Evolutionary conservation across 37 sponge, comb jelly and placozoan species (phyloP), one percentile per base, ranked within the genome.

Genomic region (Theonella swinhoei): DNA sequence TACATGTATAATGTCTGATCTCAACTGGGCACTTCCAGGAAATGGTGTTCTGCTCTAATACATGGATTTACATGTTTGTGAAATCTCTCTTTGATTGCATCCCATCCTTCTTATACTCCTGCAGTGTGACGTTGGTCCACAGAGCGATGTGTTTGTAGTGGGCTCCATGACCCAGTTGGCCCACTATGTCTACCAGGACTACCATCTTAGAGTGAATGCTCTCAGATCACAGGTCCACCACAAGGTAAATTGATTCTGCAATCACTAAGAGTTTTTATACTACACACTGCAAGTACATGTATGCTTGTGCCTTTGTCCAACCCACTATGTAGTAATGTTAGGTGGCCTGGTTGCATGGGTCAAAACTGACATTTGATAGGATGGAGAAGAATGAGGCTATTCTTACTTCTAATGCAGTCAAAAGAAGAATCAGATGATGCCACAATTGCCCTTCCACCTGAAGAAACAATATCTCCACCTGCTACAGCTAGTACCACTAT

Each of bases 161-260:
- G 64, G 63, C 5, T 76, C 64, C 63, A 95, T 95, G 95, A 64
- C 89, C 0, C 87, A 85, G 60, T 59, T 95, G 65, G 95, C 95
- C 30, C 66, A 92, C 69, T 92, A 80, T 74, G 92, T 95, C 58
- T 89, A 85, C 77, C 72, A 85, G 37, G 89, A 90, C 72, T 95
- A 95, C 83, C 71, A 84, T 24, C 31, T 38, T 8, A 64, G 95
- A 33, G 62, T 91, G 2, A 62, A 74, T 0, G 85, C 92, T 19
- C 88, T 92, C 40, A 70, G 60, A 60, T 42, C 42, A 31, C 17
- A 20, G 38, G n/a, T 33, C 41, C 34, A 64, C 54, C 70, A 75
- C 30, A 73, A 59, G 26, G 54, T 24, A 59, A 78, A 25, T 8
- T 76, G 77, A 42, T 11, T 30, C 23, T 31, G 26, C 17, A 24